A percentile compares a stretch with the other conserved stretches of the same genome.
Evolutionary conservation across 2,113 vertebrate genomes (phyloP).

Genomic region (Nothoprocta pentlandii): DNA sequence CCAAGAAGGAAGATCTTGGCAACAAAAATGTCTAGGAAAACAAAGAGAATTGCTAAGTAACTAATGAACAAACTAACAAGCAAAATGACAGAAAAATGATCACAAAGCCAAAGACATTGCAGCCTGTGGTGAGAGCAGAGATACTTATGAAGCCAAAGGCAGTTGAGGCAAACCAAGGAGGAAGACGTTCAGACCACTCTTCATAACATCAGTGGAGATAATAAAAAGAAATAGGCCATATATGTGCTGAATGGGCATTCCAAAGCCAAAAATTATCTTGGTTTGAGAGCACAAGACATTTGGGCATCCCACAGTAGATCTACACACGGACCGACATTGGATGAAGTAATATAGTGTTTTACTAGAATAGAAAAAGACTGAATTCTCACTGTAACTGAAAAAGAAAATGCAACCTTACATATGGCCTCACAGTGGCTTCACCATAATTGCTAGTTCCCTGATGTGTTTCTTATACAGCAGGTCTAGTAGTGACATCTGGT

Average conservation of each 20-base stretch:
- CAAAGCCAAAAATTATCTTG: not conserved
- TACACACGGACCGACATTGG: not conserved
- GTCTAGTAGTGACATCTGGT: slow-evolving; percentile 69
- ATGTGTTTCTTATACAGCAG: slow-evolving; percentile 60
- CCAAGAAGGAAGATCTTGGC: slow-evolving; percentile 68
- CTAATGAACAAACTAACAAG: slow-evolving; percentile 71
- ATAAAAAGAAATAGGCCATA: not conserved
- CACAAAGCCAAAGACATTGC: slow-evolving; percentile 57
- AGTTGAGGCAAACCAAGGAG: slow-evolving; percentile 46
- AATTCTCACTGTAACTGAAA: slow-evolving; percentile 33
- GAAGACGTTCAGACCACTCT: not conserved
- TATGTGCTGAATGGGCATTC: not conserved
- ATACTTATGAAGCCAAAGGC: slow-evolving; percentile 53
- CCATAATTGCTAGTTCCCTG: slow-evolving; percentile 68
- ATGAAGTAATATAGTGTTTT: slow-evolving; percentile 1
- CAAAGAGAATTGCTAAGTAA: slow-evolving; percentile 74
- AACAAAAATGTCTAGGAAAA: slow-evolving; percentile 58
- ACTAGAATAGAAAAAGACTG: not conserved
- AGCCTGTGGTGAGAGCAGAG: slow-evolving; percentile 60
- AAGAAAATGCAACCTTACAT: slow-evolving; percentile 58
- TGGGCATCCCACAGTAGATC: not conserved
- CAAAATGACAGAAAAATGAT: slow-evolving; percentile 66
- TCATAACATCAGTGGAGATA: not conserved
- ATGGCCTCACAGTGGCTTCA: slow-evolving; percentile 70
- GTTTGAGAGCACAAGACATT: not conserved